phyloP scores from a whole-genome alignment of 1,140 invertebrate genomes.

The Yoshiicerus persimilis region DNA sequence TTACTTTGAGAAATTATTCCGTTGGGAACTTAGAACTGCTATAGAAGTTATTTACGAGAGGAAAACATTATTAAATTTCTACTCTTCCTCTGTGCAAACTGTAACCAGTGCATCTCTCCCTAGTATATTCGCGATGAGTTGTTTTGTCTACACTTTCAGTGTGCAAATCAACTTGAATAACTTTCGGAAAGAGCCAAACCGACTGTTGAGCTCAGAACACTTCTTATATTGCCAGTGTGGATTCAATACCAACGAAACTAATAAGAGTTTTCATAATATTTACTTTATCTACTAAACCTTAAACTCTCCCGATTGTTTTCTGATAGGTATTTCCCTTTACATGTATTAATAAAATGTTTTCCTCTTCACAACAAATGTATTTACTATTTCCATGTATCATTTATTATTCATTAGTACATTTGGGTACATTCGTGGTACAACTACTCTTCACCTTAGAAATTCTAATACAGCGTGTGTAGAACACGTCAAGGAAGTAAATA shows the following conservation, averaged over 20 bases:
- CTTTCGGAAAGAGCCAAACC: background rate
- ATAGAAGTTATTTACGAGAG: background rate
- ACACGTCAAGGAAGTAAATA: too few relatives aligned
- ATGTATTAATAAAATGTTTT: too few relatives aligned
- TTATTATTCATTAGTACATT: too few relatives aligned
- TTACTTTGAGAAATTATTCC: background rate
- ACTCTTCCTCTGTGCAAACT: too few relatives aligned
- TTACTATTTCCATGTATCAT: too few relatives aligned
- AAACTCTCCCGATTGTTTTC: background rate
- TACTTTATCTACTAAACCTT: background rate
- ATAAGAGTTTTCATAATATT: background rate
- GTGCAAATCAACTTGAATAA: background rate
- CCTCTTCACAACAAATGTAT: too few relatives aligned
- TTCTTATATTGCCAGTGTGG: background rate
- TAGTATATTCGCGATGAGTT: too few relatives aligned
- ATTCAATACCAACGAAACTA: too few relatives aligned
- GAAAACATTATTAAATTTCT: background rate
- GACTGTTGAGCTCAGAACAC: background rate
- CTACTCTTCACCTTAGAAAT: too few relatives aligned
- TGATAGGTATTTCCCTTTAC: background rate
- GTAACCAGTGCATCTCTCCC: too few relatives aligned
- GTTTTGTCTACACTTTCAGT: background rate
- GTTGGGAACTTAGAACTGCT: background rate
- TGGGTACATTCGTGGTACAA: too few relatives aligned
- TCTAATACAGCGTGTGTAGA: too few relatives aligned